phyloP scores from a whole-genome alignment of 2,888 invertebrate genomes.

The Amorpha juglandis region DNA sequence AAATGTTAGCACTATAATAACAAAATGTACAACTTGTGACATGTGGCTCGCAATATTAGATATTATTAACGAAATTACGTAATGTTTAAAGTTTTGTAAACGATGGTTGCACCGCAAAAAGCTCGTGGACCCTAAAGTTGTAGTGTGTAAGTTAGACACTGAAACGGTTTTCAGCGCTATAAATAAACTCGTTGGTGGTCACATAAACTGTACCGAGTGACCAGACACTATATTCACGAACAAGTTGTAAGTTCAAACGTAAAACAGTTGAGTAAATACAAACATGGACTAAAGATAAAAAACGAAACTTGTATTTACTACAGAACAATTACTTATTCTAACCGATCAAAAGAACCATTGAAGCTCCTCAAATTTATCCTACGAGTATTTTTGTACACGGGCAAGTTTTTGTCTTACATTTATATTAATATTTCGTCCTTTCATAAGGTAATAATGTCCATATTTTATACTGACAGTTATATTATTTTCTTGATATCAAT shows the following conservation, averaged over 20 bases:
- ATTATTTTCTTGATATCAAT: too few relatives aligned
- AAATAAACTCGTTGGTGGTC: slow-evolving; percentile 41
- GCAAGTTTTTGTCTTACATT: too few relatives aligned
- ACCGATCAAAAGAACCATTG: not conserved
- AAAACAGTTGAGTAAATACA: not conserved
- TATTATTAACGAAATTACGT: too few relatives aligned
- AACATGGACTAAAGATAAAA: not conserved
- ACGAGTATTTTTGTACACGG: too few relatives aligned
- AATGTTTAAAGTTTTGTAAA: not conserved
- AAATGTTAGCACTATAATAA: too few relatives aligned
- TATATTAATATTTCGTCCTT: too few relatives aligned
- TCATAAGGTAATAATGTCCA: too few relatives aligned
- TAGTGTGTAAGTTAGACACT: slow-evolving; percentile 45
- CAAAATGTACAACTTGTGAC: too few relatives aligned
- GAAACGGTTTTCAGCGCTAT: slow-evolving; percentile 48
- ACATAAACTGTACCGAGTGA: slow-evolving; percentile 29
- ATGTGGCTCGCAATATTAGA: too few relatives aligned
- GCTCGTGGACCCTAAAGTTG: slow-evolving; percentile 49
- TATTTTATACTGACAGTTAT: too few relatives aligned
- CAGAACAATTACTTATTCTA: not conserved
- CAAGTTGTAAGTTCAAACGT: not conserved
- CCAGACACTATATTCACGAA: slow-evolving; percentile 3
- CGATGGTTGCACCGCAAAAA: slow-evolving; percentile 41
- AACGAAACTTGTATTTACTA: not conserved
- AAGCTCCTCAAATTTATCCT: not conserved